These are phyloP conservation scores for Entelurus aequoreus DNA, from an alignment of 2,113 vertebrate species.

Conservation along the genomic window DNA sequence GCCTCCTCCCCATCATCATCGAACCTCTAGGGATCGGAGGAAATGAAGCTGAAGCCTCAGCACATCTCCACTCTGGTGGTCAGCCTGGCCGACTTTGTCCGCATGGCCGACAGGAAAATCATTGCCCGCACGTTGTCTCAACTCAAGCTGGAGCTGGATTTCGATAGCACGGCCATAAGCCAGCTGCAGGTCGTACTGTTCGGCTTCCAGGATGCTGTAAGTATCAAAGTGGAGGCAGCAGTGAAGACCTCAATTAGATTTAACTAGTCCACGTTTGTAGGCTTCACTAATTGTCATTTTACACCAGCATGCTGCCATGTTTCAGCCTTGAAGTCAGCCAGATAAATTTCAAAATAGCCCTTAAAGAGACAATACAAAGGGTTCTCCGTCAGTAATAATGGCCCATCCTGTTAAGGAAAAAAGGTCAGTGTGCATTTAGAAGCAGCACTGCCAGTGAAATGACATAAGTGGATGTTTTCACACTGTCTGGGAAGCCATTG, in stretches of 20 bases:
- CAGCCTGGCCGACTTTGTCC: constrained; percentile 88
- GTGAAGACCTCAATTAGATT: too few relatives aligned
- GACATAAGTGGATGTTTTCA: constrained; percentile 33
- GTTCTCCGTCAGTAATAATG: constrained; percentile 18
- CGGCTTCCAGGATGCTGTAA: constrained; percentile 94
- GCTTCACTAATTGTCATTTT: constrained; percentile 23
- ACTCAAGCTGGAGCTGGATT: constrained; percentile 93
- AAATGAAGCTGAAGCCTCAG: constrained; percentile 83
- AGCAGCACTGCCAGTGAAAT: constrained; percentile 36
- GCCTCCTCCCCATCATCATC: background rate
- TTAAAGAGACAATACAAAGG: constrained; percentile 17
- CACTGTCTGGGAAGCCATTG: constrained; percentile 29
- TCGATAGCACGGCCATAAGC: constrained; percentile 93
- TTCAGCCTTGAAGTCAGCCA: constrained; percentile 17
- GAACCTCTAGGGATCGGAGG: constrained; percentile 78
- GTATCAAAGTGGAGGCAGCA: constrained; percentile 42
- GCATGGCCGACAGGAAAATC: constrained; percentile 92
- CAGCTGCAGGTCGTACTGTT: constrained; percentile 95
- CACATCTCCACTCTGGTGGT: constrained; percentile 86
- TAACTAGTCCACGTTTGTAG: background rate
- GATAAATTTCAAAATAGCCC: constrained; percentile 22
- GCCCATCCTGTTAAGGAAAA: constrained; percentile 17
- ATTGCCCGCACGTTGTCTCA: constrained; percentile 89
- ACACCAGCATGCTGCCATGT: constrained; percentile 15
- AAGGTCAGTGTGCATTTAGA: constrained; percentile 21